A percentile compares a stretch with the other conserved stretches of the same genome.
phyloP scores from a whole-genome alignment of 1,140 invertebrate species.

The Oryzaephilus surinamensis region DNA sequence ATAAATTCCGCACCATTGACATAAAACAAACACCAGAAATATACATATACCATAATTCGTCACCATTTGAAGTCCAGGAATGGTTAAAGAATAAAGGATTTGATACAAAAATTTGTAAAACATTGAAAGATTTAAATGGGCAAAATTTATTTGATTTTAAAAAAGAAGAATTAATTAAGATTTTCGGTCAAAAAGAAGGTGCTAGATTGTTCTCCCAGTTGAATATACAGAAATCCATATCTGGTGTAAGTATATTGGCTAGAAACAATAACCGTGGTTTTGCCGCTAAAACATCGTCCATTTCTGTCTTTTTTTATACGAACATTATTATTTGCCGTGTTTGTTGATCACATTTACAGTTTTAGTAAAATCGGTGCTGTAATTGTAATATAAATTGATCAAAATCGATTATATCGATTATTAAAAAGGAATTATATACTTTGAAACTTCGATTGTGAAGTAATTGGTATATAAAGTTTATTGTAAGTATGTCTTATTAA shows the following conservation, averaged over 20 bases:
- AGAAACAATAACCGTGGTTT: background rate
- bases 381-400: background rate
- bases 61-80: slow-evolving; percentile 52
- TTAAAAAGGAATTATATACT: no score
- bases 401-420: no score
- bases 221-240: slow-evolving; percentile 61
- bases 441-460: no score
- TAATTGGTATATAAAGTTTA: no score
- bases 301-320: background rate
- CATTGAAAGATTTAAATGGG: slow-evolving; percentile 55
- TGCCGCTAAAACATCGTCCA: background rate
- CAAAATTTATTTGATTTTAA: slow-evolving; percentile 58
- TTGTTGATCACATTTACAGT: slow-evolving; percentile 1
- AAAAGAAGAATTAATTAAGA: slow-evolving; percentile 51
- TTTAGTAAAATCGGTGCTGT: background rate
- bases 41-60: slow-evolving; percentile 56
- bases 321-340: background rate
- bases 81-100: slow-evolving; percentile 73
- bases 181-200: slow-evolving; percentile 59
- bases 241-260: slow-evolving; percentile 67
- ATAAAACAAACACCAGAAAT: slow-evolving; percentile 60
- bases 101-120: slow-evolving; percentile 48
- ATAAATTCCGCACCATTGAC: slow-evolving; percentile 45
- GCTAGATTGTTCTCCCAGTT: slow-evolving; percentile 62
- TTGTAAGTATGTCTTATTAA: no score